Evolutionary conservation across 2,888 invertebrate genomes (phyloP).

Genomic region (Rhingia campestris): DNA sequence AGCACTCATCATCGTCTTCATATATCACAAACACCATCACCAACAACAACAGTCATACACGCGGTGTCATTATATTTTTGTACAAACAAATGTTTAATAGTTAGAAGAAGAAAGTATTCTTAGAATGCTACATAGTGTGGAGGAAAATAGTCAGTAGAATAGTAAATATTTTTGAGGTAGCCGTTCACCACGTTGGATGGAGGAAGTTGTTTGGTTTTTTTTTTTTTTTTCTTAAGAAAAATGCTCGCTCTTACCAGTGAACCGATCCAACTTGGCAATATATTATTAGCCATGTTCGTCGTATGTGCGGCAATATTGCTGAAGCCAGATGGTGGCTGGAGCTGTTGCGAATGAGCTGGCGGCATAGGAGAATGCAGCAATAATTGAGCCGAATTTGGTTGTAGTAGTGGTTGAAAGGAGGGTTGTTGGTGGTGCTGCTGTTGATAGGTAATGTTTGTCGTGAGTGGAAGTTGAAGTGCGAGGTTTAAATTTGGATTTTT

Average conservation of each 20-base stretch:
- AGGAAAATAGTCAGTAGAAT: constrained; percentile 12
- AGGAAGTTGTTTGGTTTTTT: constrained; percentile 25
- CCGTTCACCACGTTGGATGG: constrained; percentile 56
- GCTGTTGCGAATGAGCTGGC: constrained; percentile 14
- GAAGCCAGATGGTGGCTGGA: constrained; percentile 29
- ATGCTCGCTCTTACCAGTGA: constrained; percentile 58
- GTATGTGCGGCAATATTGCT: constrained; percentile 37
- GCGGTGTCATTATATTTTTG: constrained; percentile 3
- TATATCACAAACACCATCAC: constrained; percentile 2
- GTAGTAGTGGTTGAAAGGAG: not conserved
- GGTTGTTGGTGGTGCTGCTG: constrained; percentile 24
- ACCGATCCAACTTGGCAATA: constrained; percentile 58
- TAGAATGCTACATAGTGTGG: constrained; percentile 35
- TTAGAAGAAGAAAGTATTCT: constrained; percentile 6
- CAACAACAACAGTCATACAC: constrained; percentile 6
- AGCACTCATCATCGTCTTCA: constrained; percentile 9
- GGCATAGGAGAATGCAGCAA: constrained; percentile 24
- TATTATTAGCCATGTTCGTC: constrained; percentile 41
- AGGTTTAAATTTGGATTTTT: constrained; percentile 17
- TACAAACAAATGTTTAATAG: constrained; percentile 11
- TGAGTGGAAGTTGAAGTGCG: not conserved
- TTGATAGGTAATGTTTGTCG: not conserved
- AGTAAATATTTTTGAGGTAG: constrained; percentile 24
- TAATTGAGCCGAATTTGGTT: constrained; percentile 16
- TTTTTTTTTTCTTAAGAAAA: constrained; percentile 26